A percentile compares a stretch with the other conserved stretches of the same genome.
Evolutionary conservation across 2,113 vertebrate genomes (phyloP).

Genomic region (Myotis davidii): DNA sequence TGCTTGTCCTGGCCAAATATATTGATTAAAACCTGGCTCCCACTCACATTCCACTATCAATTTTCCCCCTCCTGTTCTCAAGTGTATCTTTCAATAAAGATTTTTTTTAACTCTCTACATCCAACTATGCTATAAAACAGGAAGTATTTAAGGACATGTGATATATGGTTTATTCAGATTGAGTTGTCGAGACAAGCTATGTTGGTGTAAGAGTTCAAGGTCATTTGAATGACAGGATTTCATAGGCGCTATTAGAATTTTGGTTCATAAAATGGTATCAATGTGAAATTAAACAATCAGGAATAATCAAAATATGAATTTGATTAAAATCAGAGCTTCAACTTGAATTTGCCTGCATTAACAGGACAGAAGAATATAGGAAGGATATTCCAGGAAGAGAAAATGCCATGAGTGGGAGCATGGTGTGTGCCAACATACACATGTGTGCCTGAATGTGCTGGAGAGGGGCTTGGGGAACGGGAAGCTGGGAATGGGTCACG

Average conservation of each 20-base stretch:
- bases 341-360: not conserved
- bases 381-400: not conserved
- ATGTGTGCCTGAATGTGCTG: accelerated
- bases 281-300: not conserved
- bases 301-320: not conserved
- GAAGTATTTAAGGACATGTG: not conserved
- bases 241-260: not conserved
- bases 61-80: not conserved
- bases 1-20: not conserved
- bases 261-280: not conserved
- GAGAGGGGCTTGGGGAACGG: too few species aligned
- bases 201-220: not conserved
- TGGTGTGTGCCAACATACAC: accelerated
- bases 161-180: not conserved
- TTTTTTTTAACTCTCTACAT: not conserved
- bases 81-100: not conserved
- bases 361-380: not conserved
- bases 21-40: not conserved
- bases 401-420: accelerated
- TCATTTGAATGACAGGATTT: not conserved
- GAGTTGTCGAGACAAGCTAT: not conserved
- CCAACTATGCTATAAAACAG: not conserved
- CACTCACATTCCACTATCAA: not conserved
- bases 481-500: not conserved
- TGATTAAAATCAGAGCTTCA: not conserved